These are phyloP conservation scores for Thomomys bottae DNA, from an alignment of 2,113 vertebrate genomes.

Conservation along the genomic window DNA sequence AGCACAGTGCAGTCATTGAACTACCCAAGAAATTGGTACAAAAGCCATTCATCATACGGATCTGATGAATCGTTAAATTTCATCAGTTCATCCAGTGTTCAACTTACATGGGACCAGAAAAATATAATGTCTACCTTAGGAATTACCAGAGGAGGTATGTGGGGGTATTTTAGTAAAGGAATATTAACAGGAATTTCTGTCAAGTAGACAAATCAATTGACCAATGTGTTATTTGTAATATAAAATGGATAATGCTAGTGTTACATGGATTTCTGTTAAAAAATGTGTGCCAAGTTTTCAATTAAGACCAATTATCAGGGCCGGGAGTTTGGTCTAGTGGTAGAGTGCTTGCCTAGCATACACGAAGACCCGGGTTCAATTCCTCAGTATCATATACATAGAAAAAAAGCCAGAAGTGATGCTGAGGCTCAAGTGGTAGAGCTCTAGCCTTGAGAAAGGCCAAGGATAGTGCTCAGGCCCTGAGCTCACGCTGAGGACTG, in stretches of 20 bases:
- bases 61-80: slow-evolving; percentile 1
- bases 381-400: too few species aligned
- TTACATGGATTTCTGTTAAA: neutral
- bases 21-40: neutral
- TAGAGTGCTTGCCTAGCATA: too few species aligned
- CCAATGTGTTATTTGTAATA: neutral
- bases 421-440: too few species aligned
- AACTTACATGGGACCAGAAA: neutral
- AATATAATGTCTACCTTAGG: neutral
- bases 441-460: too few species aligned
- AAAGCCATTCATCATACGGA: neutral
- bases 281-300: neutral
- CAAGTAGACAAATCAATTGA: neutral
- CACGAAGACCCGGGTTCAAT: too few species aligned
- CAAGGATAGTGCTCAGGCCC: too few species aligned
- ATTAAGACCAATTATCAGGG: too few species aligned
- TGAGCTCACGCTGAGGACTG: too few species aligned
- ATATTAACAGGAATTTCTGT: neutral
- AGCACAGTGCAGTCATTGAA: neutral
- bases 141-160: slow-evolving; percentile 7
- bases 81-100: slow-evolving; percentile 11
- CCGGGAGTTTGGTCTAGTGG: too few species aligned
- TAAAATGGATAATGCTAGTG: neutral
- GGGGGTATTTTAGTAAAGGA: neutral
- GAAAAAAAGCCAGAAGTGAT: too few species aligned